A percentile compares a stretch with the other conserved stretches of the same genome.
Conservation (phyloP, 2,888 invertebrate genomes). For the Sphaeridia pumilis region DNA sequence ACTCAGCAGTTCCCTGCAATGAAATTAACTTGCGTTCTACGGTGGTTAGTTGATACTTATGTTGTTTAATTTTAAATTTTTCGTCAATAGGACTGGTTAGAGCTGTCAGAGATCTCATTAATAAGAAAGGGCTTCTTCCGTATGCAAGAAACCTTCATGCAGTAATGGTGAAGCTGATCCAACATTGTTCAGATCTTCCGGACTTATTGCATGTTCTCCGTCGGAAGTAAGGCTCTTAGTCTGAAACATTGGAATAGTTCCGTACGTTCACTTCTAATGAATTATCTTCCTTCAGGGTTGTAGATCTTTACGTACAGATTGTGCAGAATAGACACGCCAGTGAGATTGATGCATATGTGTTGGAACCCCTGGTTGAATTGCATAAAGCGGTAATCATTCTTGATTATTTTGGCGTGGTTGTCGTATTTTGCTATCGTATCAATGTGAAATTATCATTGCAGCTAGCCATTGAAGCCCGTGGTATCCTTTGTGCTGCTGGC, state of each 20-base stretch:
- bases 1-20: too few species aligned
- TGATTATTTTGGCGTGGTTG: neutral
- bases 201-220: conserved; percentile 18
- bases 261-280: neutral
- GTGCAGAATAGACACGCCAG: neutral
- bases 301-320: neutral
- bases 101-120: too few species aligned
- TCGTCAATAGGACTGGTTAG: too few species aligned
- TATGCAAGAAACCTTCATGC: neutral
- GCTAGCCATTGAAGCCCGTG: conserved; percentile 32
- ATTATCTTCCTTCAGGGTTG: neutral
- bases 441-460: conserved; percentile 12
- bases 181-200: conserved; percentile 22
- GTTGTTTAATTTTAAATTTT: too few species aligned
- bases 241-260: neutral
- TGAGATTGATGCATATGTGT: conserved; percentile 5
- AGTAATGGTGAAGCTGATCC: conserved; percentile 20
- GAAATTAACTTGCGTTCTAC: neutral
- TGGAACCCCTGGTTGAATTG: conserved; percentile 19
- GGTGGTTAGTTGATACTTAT: neutral
- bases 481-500: conserved; percentile 29
- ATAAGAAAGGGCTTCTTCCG: neutral
- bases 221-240: conserved; percentile 18
- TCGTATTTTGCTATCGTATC: neutral
- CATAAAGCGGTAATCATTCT: conserved; percentile 17